phyloP scores from a whole-genome alignment of 2,888 invertebrate genomes.

The Andricus curvator region DNA sequence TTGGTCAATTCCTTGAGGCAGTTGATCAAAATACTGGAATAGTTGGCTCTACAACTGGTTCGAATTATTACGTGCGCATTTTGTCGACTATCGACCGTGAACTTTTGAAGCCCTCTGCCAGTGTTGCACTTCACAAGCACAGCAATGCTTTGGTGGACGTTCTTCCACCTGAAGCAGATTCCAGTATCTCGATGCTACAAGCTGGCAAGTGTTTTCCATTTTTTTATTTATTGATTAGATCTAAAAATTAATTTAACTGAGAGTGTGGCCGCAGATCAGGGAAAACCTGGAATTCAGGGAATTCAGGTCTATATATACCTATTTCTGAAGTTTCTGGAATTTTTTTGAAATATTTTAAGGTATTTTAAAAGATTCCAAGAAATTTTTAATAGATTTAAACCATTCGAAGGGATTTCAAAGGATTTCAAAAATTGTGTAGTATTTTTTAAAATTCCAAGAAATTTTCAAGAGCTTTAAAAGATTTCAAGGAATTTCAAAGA shows the following conservation, averaged over 20 bases:
- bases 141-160: conserved; percentile 99
- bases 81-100: conserved; percentile 99
- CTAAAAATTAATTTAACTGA: conserved; percentile 36
- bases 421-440: too few relatives aligned
- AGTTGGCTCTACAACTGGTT: conserved; percentile 99
- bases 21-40: conserved; percentile 99
- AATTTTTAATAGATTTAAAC: too few relatives aligned
- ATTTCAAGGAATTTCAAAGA: too few relatives aligned
- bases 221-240: not conserved
- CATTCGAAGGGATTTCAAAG: too few relatives aligned
- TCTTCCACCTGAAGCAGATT: conserved; percentile 98
- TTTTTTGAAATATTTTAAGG: too few relatives aligned
- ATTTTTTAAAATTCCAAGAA: too few relatives aligned
- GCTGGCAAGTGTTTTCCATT: conserved; percentile 82
- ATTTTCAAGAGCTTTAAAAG: too few relatives aligned
- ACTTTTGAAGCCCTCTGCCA: conserved; percentile 97
- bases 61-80: conserved; percentile 99
- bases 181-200: conserved; percentile 98
- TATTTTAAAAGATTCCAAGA: too few relatives aligned
- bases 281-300: too few relatives aligned
- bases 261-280: too few relatives aligned
- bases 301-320: too few relatives aligned
- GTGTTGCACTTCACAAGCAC: conserved; percentile 99
- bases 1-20: conserved; percentile 99
- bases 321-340: too few relatives aligned